Conservation (phyloP, 2,113 vertebrate genomes). For the Aegotheles bennettii region DNA sequence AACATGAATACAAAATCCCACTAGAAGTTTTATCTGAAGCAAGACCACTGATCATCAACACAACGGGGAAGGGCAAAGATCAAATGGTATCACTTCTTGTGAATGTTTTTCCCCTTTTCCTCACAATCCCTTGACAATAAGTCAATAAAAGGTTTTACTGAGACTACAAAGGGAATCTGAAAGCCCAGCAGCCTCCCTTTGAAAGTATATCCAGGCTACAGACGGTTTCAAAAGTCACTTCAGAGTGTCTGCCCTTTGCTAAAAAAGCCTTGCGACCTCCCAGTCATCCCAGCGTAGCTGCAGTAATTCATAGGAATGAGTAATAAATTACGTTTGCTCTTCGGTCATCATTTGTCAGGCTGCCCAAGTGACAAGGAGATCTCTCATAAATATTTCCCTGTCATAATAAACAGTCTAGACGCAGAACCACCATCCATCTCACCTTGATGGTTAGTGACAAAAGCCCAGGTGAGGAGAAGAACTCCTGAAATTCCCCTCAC, state of each 20-base stretch:
- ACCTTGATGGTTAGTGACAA: not conserved
- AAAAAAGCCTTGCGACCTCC: not conserved
- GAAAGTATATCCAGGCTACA: not conserved
- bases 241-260: conserved; percentile 1
- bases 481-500: not conserved
- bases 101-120: not conserved
- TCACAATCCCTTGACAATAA: not conserved
- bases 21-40: not conserved
- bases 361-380: not conserved
- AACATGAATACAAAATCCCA: not conserved
- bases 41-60: not conserved
- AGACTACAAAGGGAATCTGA: not conserved
- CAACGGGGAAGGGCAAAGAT: not conserved
- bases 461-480: not conserved
- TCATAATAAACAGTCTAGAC: not conserved
- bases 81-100: not conserved
- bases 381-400: not conserved
- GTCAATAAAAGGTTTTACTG: not conserved
- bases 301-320: not conserved
- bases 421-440: not conserved
- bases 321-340: not conserved
- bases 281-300: not conserved
- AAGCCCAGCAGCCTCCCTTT: not conserved
- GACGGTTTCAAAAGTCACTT: not conserved
- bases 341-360: not conserved